These are phyloP conservation scores for Cancer borealis DNA, from an alignment of 2,888 invertebrate genomes.

Conservation along the genomic window DNA sequence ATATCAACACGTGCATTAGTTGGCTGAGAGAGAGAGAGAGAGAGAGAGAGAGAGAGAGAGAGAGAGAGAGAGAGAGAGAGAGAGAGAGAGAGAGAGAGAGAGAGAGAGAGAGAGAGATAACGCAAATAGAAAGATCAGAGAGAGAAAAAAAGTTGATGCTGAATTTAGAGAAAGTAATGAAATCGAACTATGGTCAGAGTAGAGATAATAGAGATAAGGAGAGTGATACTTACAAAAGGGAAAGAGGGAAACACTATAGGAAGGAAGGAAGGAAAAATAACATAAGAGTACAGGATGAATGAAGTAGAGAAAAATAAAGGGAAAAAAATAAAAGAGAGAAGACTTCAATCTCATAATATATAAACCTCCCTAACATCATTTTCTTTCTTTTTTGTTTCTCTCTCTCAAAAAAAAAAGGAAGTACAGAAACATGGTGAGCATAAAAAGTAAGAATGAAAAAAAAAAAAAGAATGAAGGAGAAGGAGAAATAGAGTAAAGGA, in stretches of 20 bases:
- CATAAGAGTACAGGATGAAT: background rate
- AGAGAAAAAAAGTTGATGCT: too few species aligned
- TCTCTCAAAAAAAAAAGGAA: too few species aligned
- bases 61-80: constrained; percentile 3
- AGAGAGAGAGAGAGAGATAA: background rate
- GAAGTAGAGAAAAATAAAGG: background rate
- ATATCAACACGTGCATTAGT: background rate
- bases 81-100: constrained; percentile 30
- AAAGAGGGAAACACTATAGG: background rate
- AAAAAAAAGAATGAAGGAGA: background rate
- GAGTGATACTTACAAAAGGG: background rate
- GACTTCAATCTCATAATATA: too few species aligned
- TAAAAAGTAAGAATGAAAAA: too few species aligned
- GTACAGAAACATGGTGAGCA: too few species aligned
- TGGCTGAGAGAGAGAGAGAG: constrained; percentile 39
- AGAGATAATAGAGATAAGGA: background rate
- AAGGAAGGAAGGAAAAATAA: background rate
- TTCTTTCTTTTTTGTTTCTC: too few species aligned
- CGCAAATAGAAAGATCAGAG: too few species aligned
- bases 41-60: constrained; percentile 45
- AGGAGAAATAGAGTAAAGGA: background rate
- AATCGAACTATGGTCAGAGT: background rate
- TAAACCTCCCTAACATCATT: too few species aligned
- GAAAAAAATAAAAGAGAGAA: background rate
- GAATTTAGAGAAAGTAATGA: too few species aligned